Percentiles rank a stretch among this genome's conserved stretches.
Conservation (phyloP, 1,140 invertebrate genomes). For the Chlorops oryzae region DNA sequence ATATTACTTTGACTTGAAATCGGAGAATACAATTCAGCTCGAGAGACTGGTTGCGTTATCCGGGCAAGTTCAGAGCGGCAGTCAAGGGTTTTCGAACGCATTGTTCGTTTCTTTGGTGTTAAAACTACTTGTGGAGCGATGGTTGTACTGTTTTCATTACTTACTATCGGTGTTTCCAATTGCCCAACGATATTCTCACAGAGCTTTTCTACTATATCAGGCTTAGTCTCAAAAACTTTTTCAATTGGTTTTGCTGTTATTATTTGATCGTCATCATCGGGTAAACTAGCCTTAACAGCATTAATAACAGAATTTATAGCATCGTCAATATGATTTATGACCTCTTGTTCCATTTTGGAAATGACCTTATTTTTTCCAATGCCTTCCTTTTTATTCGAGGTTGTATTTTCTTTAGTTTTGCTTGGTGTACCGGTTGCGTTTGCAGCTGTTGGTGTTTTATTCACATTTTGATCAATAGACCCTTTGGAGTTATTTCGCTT, state of each 20-base stretch:
- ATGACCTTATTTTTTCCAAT: background rate
- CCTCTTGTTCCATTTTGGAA: constrained; percentile 38
- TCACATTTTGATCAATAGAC: no score
- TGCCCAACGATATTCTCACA: background rate
- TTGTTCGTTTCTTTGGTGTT: constrained; percentile 30
- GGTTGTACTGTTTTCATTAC: background rate
- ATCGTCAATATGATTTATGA: constrained; percentile 44
- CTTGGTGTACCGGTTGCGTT: no score
- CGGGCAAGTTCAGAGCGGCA: no score
- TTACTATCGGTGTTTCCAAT: background rate
- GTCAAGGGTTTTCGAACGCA: constrained; percentile 35
- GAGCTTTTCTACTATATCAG: no score
- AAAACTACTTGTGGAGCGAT: background rate
- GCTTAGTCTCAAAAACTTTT: no score
- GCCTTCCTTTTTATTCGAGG: no score
- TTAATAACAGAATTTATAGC: constrained; percentile 42
- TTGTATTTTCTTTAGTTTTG: no score
- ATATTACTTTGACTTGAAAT: no score
- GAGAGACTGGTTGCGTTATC: no score
- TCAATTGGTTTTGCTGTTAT: background rate
- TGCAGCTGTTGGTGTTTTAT: no score
- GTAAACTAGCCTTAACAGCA: constrained; percentile 35
- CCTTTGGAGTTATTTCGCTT: no score
- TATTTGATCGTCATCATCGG: constrained; percentile 21
- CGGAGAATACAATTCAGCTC: no score